Base-by-base conservation (phyloP, 1,140 invertebrate genomes). In the Amyelois transitella region DNA sequence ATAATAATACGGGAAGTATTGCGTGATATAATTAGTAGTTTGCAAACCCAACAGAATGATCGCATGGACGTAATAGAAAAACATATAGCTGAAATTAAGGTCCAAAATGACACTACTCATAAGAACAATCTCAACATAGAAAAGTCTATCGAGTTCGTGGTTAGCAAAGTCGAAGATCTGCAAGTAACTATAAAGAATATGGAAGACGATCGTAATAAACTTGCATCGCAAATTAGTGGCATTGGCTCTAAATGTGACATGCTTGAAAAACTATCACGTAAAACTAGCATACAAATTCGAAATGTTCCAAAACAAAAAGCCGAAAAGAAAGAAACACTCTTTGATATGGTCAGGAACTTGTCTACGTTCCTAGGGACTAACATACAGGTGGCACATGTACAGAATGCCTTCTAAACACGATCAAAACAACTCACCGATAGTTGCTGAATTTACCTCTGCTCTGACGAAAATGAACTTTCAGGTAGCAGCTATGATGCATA, bases 61-160 rank as follows among this genome's bases (percentile, higher is more conserved):
- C 49, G 22, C 6, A 25, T 51, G 49, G 49, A 51, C 14, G n/a
- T 8, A 4, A 10, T 51, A 18, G 49, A 51, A 18, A 8, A 51
- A 28, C 24, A 51, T 22, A 51, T 51, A n/a, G 12, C 22, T 6
- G 21, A 51, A 17, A 51, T 51, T 25, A 51, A 51, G 17, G 1
- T 1, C 3, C 21, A 51, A 51, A 51, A 51, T 51, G 24, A 28
- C 3, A 17, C 22, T 2, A 51, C 14, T 7, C 12, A 14, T 17
- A 28, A 17, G 17, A 51, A 51, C 6, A 51, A 51, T n/a, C 7
- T 51, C 1, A 22, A 28, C 10, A 51, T 51, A 25, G 49, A 51
- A n/a, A 51, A 51, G 10, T 28, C 49, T 25, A 28, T 17, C 17
- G 7, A 28, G 17, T 51, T 51, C 28, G 22, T 17, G 7, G 7